Percentiles rank a stretch among this genome's conserved stretches.
These are phyloP conservation scores for Eulemur rubriventer DNA, from an alignment of 2,797 vertebrate genomes.

Conservation along the genomic window DNA sequence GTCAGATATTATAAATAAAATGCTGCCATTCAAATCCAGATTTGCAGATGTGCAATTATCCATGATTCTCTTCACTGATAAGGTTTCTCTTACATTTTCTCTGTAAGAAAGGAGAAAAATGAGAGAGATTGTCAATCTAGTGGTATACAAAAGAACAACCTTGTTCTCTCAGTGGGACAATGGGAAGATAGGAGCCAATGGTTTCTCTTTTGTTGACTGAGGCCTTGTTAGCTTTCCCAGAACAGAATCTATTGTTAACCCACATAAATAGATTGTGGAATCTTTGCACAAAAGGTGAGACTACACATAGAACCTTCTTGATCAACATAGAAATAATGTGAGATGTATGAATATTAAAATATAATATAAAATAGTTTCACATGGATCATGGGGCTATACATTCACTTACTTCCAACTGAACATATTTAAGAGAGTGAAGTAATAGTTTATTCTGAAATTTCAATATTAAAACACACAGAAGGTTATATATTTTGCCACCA, in stretches of 20 bases:
- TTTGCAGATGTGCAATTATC: not conserved
- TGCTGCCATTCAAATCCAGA: not conserved
- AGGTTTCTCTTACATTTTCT: not conserved
- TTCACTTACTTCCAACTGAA: not conserved
- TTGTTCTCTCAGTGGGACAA: not conserved
- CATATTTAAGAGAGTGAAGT: not conserved
- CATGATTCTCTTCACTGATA: not conserved
- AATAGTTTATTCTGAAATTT: slow-evolving; percentile 8
- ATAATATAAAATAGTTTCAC: not conserved
- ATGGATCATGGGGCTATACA: not conserved
- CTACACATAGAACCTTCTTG: not conserved
- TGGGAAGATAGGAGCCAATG: not conserved
- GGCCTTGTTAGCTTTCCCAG: not conserved
- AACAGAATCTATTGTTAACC: not conserved
- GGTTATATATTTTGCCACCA: not conserved
- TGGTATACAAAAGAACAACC: not conserved
- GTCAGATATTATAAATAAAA: not conserved
- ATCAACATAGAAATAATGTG: not conserved
- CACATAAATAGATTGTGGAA: not conserved
- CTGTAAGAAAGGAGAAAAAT: not conserved
- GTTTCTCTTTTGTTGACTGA: not conserved
- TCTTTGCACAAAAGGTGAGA: not conserved
- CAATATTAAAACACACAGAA: not conserved
- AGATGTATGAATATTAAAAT: not conserved
- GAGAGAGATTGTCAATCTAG: not conserved